These are phyloP conservation scores for Halichoeres trimaculatus DNA, from an alignment of 2,113 vertebrate genomes.

Conservation along the genomic window DNA sequence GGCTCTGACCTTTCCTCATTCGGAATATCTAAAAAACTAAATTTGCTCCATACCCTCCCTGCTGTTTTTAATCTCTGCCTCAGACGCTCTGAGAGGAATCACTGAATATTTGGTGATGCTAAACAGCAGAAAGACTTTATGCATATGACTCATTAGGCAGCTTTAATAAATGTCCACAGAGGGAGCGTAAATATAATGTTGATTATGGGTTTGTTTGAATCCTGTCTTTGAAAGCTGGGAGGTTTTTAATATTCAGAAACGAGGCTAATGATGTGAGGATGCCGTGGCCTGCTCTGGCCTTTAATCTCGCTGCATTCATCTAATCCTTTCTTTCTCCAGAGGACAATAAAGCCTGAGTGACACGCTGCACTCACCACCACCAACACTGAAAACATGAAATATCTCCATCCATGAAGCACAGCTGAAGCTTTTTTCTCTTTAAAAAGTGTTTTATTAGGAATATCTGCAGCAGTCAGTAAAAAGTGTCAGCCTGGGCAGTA, in stretches of 20 bases:
- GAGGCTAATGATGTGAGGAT: slow-evolving; percentile 60
- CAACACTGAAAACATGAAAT: slow-evolving; percentile 14
- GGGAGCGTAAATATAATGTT: slow-evolving; percentile 35
- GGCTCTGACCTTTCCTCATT: not conserved
- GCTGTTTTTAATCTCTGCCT: slow-evolving; percentile 24
- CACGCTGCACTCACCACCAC: slow-evolving; percentile 3
- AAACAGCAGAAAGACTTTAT: slow-evolving; percentile 39
- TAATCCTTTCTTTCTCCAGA: slow-evolving; percentile 46
- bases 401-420: slow-evolving; percentile 34
- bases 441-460: slow-evolving; percentile 67
- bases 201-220: slow-evolving; percentile 57
- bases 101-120: slow-evolving; percentile 57
- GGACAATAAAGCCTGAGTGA: slow-evolving; percentile 37
- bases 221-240: slow-evolving; percentile 38
- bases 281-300: slow-evolving; percentile 51
- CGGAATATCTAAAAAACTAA: not conserved
- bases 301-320: slow-evolving; percentile 68
- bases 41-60: not conserved
- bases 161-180: slow-evolving; percentile 33
- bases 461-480: slow-evolving; percentile 39
- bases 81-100: slow-evolving; percentile 42
- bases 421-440: slow-evolving; percentile 15
- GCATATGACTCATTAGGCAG: slow-evolving; percentile 53
- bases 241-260: slow-evolving; percentile 72
- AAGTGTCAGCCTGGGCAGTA: slow-evolving; percentile 61